phyloP scores from a whole-genome alignment of 2,888 invertebrate species.

The Tillus elongatus region DNA sequence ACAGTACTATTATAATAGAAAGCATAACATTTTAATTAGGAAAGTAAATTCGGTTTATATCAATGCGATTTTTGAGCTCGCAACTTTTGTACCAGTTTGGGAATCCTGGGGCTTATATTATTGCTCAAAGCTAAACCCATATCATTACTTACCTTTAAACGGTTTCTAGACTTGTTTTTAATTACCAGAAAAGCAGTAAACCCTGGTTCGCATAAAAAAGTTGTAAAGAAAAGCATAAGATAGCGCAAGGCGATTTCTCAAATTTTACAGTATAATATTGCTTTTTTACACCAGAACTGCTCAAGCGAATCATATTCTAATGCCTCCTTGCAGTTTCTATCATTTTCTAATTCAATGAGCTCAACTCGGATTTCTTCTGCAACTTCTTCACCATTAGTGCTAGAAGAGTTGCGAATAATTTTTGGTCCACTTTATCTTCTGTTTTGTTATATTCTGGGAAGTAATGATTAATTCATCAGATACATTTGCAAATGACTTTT shows the following conservation, averaged over 20 bases:
- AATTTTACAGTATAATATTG: conserved; percentile 10
- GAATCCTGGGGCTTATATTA: conserved; percentile 11
- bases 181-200: conserved; percentile 12
- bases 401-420: conserved; percentile 13
- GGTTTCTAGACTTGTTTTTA: conserved; percentile 12
- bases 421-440: conserved; percentile 9
- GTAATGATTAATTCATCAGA: conserved; percentile 14
- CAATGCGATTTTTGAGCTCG: conserved; percentile 10
- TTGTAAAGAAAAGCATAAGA: conserved; percentile 9
- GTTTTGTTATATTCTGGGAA: conserved; percentile 11
- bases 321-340: conserved; percentile 10
- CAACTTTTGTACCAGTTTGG: conserved; percentile 8
- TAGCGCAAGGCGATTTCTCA: conserved; percentile 11
- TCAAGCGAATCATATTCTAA: conserved; percentile 10
- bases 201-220: conserved; percentile 12
- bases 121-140: conserved; percentile 9
- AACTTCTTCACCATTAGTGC: conserved; percentile 5
- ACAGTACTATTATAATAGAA: no score
- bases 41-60: no score
- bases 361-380: conserved; percentile 9
- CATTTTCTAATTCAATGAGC: conserved; percentile 10
- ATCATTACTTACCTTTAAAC: conserved; percentile 12
- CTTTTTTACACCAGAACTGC: conserved; percentile 9
- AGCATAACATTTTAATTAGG: no score
- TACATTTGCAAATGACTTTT: no score